Evolutionary conservation across 2,888 invertebrate species (phyloP), one percentile per base, ranked within the genome.

Genomic region (Dione vanillae): DNA sequence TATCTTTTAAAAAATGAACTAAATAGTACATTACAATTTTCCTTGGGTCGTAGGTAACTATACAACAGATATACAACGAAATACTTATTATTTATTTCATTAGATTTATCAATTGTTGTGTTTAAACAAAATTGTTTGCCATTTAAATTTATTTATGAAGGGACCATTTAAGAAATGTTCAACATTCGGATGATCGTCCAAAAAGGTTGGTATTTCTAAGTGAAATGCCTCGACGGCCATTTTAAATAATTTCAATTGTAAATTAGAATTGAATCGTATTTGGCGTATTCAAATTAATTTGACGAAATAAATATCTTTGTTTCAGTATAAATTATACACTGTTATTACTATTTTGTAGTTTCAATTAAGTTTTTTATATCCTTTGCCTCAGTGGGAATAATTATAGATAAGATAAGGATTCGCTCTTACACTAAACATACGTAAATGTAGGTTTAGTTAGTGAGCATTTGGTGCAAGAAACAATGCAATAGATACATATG

Each of bases 161-260:
- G 47, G 37, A 64, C 49, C 64, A 37, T 40, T 64, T 49, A 64
- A 47, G 49, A 9, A 64, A 20, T 35, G 61, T 14, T 49, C 14
- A 64, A 19, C 49, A 49, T 64, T 40, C 47, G 37, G 35, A 49
- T 64, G 47, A 37, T 37, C 64, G 49, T 64, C 37, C 49, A 49
- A 64, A 64, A 64, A 64, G 59, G 49, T 64, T 37, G 19, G 11
- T 58, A 64, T 64, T 64, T 49, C 64, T 49, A 37, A 64, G 64
- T 49, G 49, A 40, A 35, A 49, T 19, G 49, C 49, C 16, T 40
- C 49, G 37, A 8, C 16, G 37, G 8, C 12, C 35, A 27, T 62
- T 64, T 64, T 49, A 49, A 64, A 64, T 64, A 64, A 64, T 64
- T 64, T 49, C 47, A 37, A 64, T 64, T 64, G 64, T 10, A 64